Conservation (phyloP, 2,797 vertebrate genomes). For the Notolabrus celidotus region DNA sequence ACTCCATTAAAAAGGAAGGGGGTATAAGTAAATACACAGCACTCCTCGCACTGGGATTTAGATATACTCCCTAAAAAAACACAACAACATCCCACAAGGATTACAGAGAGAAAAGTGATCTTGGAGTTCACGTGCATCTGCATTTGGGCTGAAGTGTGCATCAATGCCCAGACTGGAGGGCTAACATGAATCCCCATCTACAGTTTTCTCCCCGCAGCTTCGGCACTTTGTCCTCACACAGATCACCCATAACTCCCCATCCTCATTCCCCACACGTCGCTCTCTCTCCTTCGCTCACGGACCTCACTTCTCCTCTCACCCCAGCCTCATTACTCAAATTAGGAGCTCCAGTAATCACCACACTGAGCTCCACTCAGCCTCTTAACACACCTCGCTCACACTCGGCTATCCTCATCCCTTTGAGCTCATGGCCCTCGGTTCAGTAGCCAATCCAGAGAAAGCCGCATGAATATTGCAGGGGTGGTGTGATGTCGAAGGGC, state of each 20-base stretch:
- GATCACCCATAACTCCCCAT: slow-evolving; percentile 56
- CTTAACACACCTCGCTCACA: slow-evolving; percentile 70
- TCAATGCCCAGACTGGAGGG: slow-evolving; percentile 34
- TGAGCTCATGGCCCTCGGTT: slow-evolving; percentile 76
- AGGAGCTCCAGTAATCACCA: slow-evolving; percentile 81
- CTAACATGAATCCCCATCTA: slow-evolving; percentile 41
- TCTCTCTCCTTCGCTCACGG: slow-evolving; percentile 52
- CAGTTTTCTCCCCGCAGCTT: slow-evolving; percentile 50
- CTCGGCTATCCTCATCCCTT: slow-evolving; percentile 66
- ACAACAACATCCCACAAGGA: slow-evolving; percentile 66
- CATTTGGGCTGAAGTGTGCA: slow-evolving; percentile 26
- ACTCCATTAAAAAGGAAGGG: slow-evolving; percentile 80
- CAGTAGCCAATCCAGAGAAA: slow-evolving; percentile 61
- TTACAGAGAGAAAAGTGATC: slow-evolving; percentile 59
- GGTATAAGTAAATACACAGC: slow-evolving; percentile 83
- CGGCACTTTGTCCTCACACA: slow-evolving; percentile 53
- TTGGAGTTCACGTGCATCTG: slow-evolving; percentile 48
- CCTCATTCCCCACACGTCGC: slow-evolving; percentile 70
- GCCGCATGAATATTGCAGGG: slow-evolving; percentile 80
- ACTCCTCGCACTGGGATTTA: slow-evolving; percentile 75
- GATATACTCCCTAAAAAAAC: slow-evolving; percentile 56
- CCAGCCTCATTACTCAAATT: slow-evolving; percentile 84
- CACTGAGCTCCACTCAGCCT: slow-evolving; percentile 64
- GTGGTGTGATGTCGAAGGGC: slow-evolving; percentile 69
- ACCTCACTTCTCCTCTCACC: slow-evolving; percentile 75